Conservation (phyloP, 2,113 vertebrate genomes). For the Rutilus rutilus region DNA sequence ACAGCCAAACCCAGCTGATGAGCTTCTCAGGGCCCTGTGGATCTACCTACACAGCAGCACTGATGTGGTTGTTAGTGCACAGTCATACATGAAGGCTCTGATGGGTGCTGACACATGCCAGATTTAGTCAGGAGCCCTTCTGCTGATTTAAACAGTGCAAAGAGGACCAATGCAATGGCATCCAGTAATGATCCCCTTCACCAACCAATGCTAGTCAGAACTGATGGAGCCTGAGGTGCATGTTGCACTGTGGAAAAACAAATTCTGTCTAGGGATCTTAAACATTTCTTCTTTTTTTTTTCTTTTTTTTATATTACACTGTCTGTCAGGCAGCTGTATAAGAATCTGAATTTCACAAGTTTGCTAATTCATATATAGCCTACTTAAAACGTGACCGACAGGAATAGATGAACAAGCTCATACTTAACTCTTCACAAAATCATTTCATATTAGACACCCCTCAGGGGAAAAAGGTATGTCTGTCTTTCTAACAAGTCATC, state of each 20-base stretch:
- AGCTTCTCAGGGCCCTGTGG: slow-evolving; percentile 27
- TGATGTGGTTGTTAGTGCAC: slow-evolving; percentile 33
- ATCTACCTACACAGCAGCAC: slow-evolving; percentile 15
- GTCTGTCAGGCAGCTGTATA: neutral
- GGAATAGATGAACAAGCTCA: neutral
- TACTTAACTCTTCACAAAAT: neutral
- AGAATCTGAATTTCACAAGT: neutral
- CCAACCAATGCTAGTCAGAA: slow-evolving; percentile 28
- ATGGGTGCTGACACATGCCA: slow-evolving; percentile 26
- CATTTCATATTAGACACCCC: neutral
- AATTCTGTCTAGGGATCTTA: neutral
- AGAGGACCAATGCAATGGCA: slow-evolving; percentile 14
- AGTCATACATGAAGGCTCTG: slow-evolving; percentile 27
- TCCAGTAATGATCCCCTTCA: slow-evolving; percentile 35
- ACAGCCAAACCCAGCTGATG: slow-evolving; percentile 18
- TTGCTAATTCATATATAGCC: neutral
- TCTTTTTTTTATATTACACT: neutral
- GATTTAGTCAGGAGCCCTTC: slow-evolving; percentile 28
- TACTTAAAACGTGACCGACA: neutral
- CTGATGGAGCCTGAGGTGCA: neutral
- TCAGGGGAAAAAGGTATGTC: neutral
- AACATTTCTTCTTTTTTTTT: neutral
- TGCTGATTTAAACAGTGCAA: slow-evolving; percentile 36
- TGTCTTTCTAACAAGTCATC: neutral
- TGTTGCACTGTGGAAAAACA: slow-evolving; percentile 1